phyloP scores from a whole-genome alignment of 2,797 vertebrate species.

The Sparus aurata region DNA sequence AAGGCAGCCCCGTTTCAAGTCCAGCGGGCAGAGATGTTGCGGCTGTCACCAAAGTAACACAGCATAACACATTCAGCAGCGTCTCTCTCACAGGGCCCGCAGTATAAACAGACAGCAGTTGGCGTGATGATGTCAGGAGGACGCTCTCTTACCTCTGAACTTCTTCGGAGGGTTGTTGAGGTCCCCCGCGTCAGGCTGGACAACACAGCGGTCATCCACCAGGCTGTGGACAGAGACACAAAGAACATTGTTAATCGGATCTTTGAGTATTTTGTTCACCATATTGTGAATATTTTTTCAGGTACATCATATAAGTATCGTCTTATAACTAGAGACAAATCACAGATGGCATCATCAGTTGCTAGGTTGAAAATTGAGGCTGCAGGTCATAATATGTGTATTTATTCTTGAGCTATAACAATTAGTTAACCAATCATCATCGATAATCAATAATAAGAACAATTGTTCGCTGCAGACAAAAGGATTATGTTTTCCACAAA shows the following conservation, averaged over 20 bases:
- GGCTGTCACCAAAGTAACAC: conserved; percentile 76
- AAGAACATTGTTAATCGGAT: background rate
- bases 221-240: conserved; percentile 83
- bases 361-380: background rate
- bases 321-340: background rate
- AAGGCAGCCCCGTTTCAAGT: conserved; percentile 71
- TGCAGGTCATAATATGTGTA: conserved; percentile 1
- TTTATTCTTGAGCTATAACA: background rate
- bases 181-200: conserved; percentile 98
- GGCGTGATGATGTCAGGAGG: conserved; percentile 36
- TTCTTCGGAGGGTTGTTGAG: conserved; percentile 99
- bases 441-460: too few relatives aligned
- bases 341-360: background rate
- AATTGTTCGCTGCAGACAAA: too few relatives aligned
- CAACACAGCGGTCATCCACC: conserved; percentile 98
- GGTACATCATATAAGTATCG: background rate
- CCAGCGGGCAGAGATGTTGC: conserved; percentile 63
- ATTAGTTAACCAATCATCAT: too few relatives aligned
- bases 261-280: background rate
- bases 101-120: conserved; percentile 66
- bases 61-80: conserved; percentile 70
- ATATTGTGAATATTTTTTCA: background rate
- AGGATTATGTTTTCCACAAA: too few relatives aligned
- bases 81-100: conserved; percentile 35
- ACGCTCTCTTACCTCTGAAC: conserved; percentile 91